Base-by-base conservation (phyloP, 1,140 invertebrate species). In the Limonius californicus region DNA sequence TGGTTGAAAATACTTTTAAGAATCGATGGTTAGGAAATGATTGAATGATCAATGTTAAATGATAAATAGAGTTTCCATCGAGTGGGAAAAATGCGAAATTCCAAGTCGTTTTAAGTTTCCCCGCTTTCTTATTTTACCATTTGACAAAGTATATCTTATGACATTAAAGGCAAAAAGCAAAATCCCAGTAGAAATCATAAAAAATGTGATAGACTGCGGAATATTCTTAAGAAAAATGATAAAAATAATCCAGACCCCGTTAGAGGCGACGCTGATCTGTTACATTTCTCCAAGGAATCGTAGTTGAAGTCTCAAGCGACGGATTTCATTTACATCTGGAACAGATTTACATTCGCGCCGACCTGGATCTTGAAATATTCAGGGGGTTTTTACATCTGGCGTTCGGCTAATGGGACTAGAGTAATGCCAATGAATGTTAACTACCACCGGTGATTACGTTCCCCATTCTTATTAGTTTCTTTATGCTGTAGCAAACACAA, bases 271-370 rank as follows among this genome's bases (percentile, higher is more conserved):
- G 50, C 64, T 69, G 67, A 69, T 69, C 65, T 69, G 43, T 63
- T 62, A 68, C 66, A 65, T 66, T 67, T 66, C 69, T 62, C 69
- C 30, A 64, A 70, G 61, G 70, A 70, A 68, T 68, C 66, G 63
- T 68, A 68, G 63, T 68, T 65, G 63, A 68, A 68, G 65, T 69
- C 65, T 65, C 67, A 58, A 61, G 65, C 66, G 68, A 64, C 64
- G 70, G 70, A 71, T 71, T 71, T 68, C 70, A 71, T 71, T 71
- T 71, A 71, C 70, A 71, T 71, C 66, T 66, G 57, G 70, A 69
- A 69, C 70, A 71, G 68, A 71, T 71, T 71, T 71, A 71, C 68
- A 70, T 70, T 71, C 69, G 61, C 66, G 61, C 67, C 67, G 67
- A 60, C 66, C 58, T 62, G 65, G 57, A 65, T 64, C 59, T 57